Base-by-base conservation (phyloP, 2,797 vertebrate genomes). In the Atherinosoma microstoma region DNA sequence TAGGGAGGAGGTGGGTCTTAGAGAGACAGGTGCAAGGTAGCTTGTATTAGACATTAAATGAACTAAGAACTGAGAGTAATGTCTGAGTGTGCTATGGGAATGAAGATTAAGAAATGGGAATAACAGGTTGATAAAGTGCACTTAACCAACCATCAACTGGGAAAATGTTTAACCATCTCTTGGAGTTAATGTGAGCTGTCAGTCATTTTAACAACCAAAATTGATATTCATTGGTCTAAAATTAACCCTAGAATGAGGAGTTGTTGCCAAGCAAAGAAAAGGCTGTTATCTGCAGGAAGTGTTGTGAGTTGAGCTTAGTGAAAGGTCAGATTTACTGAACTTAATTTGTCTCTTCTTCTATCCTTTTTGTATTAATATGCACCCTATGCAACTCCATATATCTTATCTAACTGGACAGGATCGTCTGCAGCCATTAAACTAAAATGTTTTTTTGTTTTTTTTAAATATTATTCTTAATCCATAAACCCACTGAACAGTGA, bases 261-360 rank as follows among this genome's bases (percentile, higher is more conserved):
- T 18, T 69, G 58, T 8, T 34, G 59, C 68, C 58, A 42, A 70
- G 53, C 16, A 62, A 61, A 29, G 6, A 40, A 40, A 16, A 42
- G 6, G 6, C 36, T 42, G 36, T 61, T 61, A 24, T 61, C 24
- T 5, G 2, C 22, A 54, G 20, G n/a, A 1, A 32, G 13, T 62
- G n/a, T 32, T 54, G 13, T 40, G 20, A 30, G 35, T 22, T 35
- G 47, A 29, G 47, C 58, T 61, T 54, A 16, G 35, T 20, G 10
- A 62, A 32, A 71, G 15, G 59, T 57, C 60, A 63, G 60, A 34
- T 63, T 56, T 56, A 30, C n/a, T 29, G 6, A 61, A 54, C 67
- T 32, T 71, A 42, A 45, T 35, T 68, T 34, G 6, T 66, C 59
- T 73, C 59, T 12, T 51, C 47, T 29, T 58, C 38, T 11, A 29